Conservation (phyloP, 2,888 invertebrate species). For the Willowsia nigromaculata region DNA sequence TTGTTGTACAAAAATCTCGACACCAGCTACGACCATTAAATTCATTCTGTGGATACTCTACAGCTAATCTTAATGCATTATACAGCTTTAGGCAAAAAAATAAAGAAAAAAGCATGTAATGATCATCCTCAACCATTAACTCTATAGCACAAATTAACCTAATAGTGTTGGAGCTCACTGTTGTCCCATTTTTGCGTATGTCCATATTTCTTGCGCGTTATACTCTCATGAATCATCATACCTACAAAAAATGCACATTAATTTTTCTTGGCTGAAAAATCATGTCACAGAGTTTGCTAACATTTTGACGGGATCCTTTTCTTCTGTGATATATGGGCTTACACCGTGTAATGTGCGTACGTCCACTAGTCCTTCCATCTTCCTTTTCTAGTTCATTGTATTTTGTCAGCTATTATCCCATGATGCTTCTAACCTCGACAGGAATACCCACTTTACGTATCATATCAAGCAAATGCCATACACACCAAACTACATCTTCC, state of each 20-base stretch:
- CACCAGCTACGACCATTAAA: no score
- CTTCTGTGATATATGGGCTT: conserved; percentile 73
- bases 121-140: no score
- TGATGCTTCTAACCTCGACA: neutral
- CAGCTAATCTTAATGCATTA: no score
- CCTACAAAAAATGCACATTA: conserved; percentile 50
- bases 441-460: conserved; percentile 32
- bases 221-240: no score
- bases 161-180: neutral
- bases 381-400: conserved; percentile 33
- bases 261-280: no score
- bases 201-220: no score
- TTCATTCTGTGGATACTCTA: no score
- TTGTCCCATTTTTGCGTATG: neutral
- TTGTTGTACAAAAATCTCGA: no score
- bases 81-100: no score
- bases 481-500: neutral
- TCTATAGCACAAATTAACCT: no score
- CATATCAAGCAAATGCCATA: neutral
- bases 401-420: conserved; percentile 23
- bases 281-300: conserved; percentile 76
- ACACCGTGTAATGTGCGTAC: conserved; percentile 62
- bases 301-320: conserved; percentile 75
- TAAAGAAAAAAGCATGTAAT: no score
- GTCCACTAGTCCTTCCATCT: conserved; percentile 54